Evolutionary conservation across 2,797 vertebrate genomes (phyloP).

Genomic region (Pogoniulus pusillus): DNA sequence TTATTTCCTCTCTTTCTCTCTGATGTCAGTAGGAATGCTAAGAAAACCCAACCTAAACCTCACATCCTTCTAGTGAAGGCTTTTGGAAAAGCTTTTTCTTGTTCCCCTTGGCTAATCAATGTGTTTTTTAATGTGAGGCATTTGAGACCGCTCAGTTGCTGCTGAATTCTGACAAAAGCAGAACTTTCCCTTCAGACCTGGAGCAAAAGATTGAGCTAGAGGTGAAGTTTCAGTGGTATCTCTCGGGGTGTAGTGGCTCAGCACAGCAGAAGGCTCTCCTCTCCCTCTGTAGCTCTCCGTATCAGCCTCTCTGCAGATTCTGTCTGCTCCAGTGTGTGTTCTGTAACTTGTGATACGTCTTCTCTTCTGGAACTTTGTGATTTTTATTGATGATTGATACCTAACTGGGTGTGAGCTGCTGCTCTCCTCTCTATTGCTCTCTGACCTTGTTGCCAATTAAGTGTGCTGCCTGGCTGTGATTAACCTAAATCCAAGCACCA

Average conservation of each 20-base stretch:
- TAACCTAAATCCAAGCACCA: not conserved
- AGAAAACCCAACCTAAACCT: no score
- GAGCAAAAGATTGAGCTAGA: fast-evolving
- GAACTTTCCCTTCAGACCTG: not conserved
- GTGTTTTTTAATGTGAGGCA: no score
- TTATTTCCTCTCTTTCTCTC: not conserved
- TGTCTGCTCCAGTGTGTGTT: not conserved
- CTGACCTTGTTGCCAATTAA: not conserved
- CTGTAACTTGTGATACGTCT: not conserved
- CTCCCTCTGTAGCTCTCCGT: not conserved
- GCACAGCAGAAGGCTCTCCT: not conserved
- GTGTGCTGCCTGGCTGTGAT: not conserved
- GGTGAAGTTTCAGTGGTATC: fast-evolving
- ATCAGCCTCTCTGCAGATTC: not conserved
- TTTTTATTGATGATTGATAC: fast-evolving
- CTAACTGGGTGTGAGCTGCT: not conserved
- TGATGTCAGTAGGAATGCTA: not conserved
- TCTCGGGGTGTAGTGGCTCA: not conserved
- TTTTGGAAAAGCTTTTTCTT: not conserved
- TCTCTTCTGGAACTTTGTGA: not conserved
- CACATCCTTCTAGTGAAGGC: fast-evolving
- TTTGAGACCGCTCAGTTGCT: not conserved
- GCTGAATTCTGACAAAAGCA: fast-evolving
- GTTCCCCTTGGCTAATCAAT: not conserved
- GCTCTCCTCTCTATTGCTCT: fast-evolving